Percentiles rank a stretch among this genome's conserved stretches.
phyloP scores from a whole-genome alignment of 1,140 invertebrate genomes.

The Megathymus violae region DNA sequence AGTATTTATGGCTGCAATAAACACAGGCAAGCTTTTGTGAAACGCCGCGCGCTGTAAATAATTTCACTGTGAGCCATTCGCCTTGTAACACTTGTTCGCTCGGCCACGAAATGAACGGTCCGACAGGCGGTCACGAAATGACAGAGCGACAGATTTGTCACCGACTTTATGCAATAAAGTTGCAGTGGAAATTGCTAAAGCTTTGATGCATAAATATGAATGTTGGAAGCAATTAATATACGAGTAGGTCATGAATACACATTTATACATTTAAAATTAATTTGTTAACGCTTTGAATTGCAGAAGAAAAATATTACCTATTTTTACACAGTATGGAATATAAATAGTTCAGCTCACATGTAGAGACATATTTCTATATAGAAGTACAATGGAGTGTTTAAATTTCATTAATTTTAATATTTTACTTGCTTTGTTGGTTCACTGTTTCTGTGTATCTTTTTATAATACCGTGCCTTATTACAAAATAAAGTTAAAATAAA shows the following conservation, averaged over 20 bases:
- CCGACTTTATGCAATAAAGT: conserved; percentile 2
- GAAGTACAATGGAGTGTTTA: too few species aligned
- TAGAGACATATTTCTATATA: too few species aligned
- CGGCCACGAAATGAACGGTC: conserved; percentile 38
- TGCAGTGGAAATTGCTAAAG: neutral
- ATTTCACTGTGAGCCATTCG: conserved; percentile 67
- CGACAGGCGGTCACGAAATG: conserved; percentile 28
- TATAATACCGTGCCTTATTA: too few species aligned
- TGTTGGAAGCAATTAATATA: neutral
- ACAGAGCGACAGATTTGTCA: conserved; percentile 14
- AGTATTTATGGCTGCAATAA: conserved; percentile 80
- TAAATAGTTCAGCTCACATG: too few species aligned
- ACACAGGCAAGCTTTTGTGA: conserved; percentile 70
- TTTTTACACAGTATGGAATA: too few species aligned
- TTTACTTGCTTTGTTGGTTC: too few species aligned
- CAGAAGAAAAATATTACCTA: too few species aligned
- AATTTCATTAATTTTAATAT: too few species aligned
- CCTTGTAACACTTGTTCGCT: conserved; percentile 66
- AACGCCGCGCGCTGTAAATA: conserved; percentile 77
- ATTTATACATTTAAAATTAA: neutral
- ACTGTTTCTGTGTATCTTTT: too few species aligned
- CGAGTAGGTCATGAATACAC: neutral
- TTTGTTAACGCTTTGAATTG: too few species aligned
- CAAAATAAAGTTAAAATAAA: too few species aligned
- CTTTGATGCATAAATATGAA: neutral